Conservation (phyloP, 2,113 vertebrate genomes). For the Fregetta grallaria region DNA sequence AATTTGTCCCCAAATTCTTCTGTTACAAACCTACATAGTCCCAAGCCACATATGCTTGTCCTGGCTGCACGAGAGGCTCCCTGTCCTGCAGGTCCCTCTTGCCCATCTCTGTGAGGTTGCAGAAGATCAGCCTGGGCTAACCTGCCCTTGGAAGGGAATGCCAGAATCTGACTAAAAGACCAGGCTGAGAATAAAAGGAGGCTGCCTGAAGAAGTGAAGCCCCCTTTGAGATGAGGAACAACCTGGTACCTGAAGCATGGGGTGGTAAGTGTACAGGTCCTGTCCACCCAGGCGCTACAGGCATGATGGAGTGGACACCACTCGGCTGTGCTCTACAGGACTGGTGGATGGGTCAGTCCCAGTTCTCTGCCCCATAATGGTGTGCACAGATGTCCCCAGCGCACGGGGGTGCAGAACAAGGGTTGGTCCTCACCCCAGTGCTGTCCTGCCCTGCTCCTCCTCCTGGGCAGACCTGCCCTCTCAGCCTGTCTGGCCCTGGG, state of each 20-base stretch:
- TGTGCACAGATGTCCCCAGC: background rate
- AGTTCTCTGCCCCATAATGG: background rate
- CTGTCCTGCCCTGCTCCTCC: background rate
- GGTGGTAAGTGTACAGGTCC: background rate
- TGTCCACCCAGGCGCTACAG: background rate
- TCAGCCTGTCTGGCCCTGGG: background rate
- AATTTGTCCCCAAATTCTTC: background rate
- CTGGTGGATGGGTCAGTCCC: background rate
- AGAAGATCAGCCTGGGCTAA: background rate
- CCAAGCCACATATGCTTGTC: background rate
- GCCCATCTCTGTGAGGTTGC: rapidly evolving
- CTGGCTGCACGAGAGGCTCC: background rate
- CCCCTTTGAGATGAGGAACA: background rate
- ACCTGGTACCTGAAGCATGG: background rate
- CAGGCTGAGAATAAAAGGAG: background rate
- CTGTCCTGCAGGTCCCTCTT: background rate
- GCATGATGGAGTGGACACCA: rapidly evolving
- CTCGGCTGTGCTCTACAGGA: background rate
- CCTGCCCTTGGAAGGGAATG: background rate
- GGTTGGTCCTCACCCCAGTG: background rate
- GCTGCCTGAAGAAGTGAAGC: background rate
- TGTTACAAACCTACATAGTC: background rate
- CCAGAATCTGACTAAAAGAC: background rate
- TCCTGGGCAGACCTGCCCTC: background rate
- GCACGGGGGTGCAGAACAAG: background rate